These are phyloP conservation scores for Hemicordylus capensis DNA, from an alignment of 2,113 vertebrate species.

Conservation along the genomic window DNA sequence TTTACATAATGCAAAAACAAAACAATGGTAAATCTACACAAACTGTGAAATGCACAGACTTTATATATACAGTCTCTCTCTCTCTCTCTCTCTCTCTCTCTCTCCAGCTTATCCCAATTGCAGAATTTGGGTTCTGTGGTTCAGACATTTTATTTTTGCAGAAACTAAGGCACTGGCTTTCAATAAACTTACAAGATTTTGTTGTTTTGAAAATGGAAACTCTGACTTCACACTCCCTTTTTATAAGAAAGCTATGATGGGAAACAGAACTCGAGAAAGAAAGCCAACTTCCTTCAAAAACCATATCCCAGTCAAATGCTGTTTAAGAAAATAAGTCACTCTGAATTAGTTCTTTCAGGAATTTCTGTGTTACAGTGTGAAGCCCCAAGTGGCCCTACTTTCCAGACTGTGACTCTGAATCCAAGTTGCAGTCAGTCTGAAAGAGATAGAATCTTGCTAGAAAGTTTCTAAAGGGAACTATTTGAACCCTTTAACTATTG, in stretches of 20 bases:
- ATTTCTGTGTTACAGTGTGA: neutral
- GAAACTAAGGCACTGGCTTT: neutral
- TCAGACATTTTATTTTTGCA: neutral
- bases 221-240: constrained; percentile 5
- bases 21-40: too few species aligned
- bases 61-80: too few species aligned
- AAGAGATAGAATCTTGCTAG: neutral
- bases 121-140: neutral
- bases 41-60: too few species aligned
- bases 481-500: neutral
- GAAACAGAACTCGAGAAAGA: neutral
- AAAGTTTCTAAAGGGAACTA: neutral
- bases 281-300: constrained; percentile 12
- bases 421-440: neutral
- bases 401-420: neutral
- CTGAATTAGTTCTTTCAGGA: neutral
- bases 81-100: too few species aligned
- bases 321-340: constrained; percentile 22
- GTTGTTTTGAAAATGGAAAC: constrained; percentile 6
- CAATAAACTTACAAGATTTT: neutral
- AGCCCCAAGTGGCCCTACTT: constrained; percentile 9
- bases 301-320: neutral
- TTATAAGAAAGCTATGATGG: neutral
- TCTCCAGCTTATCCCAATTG: neutral
- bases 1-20: neutral